A percentile compares a stretch with the other conserved stretches of the same genome.
phyloP scores from a whole-genome alignment of 2,888 invertebrate genomes.

The Drosophila pegasa region DNA sequence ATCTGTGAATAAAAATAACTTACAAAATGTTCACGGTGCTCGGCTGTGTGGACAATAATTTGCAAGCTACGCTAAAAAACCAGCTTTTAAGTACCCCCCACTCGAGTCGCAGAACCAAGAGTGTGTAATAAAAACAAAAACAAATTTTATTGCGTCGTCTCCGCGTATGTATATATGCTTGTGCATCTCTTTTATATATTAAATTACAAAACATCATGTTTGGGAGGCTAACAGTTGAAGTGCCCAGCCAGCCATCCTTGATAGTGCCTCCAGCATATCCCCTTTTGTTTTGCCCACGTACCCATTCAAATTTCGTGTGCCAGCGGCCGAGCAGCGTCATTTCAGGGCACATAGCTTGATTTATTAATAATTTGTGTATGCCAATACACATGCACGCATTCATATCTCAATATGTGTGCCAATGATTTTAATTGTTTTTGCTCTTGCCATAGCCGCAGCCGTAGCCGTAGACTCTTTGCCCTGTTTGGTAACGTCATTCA shows the following conservation, averaged over 20 bases:
- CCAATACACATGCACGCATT: conserved; percentile 24
- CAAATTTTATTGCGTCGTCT: conserved; percentile 59
- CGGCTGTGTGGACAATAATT: conserved; percentile 6
- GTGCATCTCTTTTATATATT: conserved; percentile 16
- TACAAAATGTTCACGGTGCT: conserved; percentile 4
- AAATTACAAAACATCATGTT: conserved; percentile 36
- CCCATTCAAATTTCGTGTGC: conserved; percentile 13
- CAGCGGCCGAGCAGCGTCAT: conserved; percentile 29
- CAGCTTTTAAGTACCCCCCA: conserved; percentile 34
- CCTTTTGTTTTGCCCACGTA: conserved; percentile 17
- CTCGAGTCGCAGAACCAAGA: conserved; percentile 18
- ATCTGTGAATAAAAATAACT: conserved; percentile 24
- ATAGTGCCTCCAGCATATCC: conserved; percentile 3
- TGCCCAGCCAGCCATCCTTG: conserved; percentile 10
- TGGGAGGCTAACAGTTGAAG: conserved; percentile 6
- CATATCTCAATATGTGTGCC: conserved; percentile 9
- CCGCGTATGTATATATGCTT: conserved; percentile 15
- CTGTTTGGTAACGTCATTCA: conserved; percentile 74
- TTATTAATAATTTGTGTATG: conserved; percentile 71
- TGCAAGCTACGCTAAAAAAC: conserved; percentile 27
- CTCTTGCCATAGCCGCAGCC: conserved; percentile 15
- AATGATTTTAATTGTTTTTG: conserved; percentile 39
- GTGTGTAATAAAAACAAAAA: conserved; percentile 69
- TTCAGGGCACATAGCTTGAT: conserved; percentile 61
- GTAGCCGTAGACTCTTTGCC: conserved; percentile 24